Conservation (phyloP, 2,797 vertebrate species). For the Rhinoraja longicauda region DNA sequence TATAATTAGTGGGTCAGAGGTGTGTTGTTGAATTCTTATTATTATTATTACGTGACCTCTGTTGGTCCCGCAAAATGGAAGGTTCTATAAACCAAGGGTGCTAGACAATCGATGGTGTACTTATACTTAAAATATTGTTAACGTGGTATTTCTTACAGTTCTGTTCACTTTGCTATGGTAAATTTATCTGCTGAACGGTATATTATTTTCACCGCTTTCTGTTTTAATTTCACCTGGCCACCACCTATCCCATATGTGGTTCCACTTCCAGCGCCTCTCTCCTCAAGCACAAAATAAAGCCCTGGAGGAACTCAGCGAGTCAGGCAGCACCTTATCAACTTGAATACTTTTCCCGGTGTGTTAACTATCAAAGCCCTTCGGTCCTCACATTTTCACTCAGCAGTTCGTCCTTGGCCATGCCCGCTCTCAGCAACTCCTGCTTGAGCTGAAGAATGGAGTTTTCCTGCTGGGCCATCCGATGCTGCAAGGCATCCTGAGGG, state of each 20-base stretch:
- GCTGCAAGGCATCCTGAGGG: conserved; percentile 84
- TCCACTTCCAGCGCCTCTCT: background rate
- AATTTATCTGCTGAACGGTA: background rate
- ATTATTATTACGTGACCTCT: too few relatives aligned
- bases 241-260: background rate
- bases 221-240: background rate
- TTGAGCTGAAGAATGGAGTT: conserved; percentile 86
- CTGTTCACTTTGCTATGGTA: background rate
- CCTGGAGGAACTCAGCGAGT: too few relatives aligned
- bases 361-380: background rate
- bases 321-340: background rate
- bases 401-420: conserved; percentile 84
- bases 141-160: background rate
- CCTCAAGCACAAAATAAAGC: background rate
- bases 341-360: background rate
- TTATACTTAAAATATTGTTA: background rate
- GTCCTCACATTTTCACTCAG: conserved; percentile 81
- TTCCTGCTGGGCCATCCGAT: conserved; percentile 81
- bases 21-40: too few relatives aligned
- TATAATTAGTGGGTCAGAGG: too few relatives aligned
- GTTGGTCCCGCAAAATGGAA: too few relatives aligned
- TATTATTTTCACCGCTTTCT: background rate
- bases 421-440: conserved; percentile 81
- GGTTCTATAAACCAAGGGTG: too few relatives aligned
- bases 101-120: too few relatives aligned